Base-by-base conservation (phyloP, 2,113 vertebrate genomes). In the Oxygymnocypris stewartii region DNA sequence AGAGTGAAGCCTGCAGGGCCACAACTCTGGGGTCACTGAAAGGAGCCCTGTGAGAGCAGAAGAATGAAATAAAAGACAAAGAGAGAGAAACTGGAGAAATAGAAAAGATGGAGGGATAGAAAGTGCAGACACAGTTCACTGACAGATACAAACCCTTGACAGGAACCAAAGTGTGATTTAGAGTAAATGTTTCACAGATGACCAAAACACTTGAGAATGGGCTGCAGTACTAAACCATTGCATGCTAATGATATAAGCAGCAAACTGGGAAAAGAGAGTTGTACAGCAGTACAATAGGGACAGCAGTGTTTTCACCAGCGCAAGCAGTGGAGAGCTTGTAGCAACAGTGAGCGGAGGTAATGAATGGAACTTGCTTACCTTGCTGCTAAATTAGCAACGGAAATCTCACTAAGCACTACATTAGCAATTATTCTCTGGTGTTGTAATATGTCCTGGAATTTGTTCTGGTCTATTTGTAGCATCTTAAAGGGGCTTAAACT, bases 401-500 rank as follows among this genome's bases (percentile, higher is more conserved):
- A 91, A 91, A 92, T 90, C 73, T 92, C 84, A 87, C 85, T 82
- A 88, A 92, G 87, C 84, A 89, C 89, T 80, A 88, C 91, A 91
- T 87, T 82, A 87, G 79, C 85, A 79, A 90, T 91, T 88, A 89
- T 82, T 75, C 82, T 87, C 75, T 86, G 85, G 90, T 87, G 77
- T 84, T 82, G 85, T 89, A 90, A 91, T 90, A 91, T 74, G 69
- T 91, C 84, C 88, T 87, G 86, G 87, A 81, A 61, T 87, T 88
- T 89, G 89, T 91, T 93, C 90, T 84, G 87, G 92, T 92, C 87
- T 78, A 84, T 86, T 88, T 73, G 75, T 77, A 90, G 87, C 91
- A 93, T 92, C 91, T 93, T 92, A 92, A 93, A 91, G 28, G 61
- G 88, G 81, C n/a, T 93, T 92, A 89, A 89, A 92, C 63, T 88